Conservation (phyloP, 2,888 invertebrate species). For the Schizaphis graminum region DNA sequence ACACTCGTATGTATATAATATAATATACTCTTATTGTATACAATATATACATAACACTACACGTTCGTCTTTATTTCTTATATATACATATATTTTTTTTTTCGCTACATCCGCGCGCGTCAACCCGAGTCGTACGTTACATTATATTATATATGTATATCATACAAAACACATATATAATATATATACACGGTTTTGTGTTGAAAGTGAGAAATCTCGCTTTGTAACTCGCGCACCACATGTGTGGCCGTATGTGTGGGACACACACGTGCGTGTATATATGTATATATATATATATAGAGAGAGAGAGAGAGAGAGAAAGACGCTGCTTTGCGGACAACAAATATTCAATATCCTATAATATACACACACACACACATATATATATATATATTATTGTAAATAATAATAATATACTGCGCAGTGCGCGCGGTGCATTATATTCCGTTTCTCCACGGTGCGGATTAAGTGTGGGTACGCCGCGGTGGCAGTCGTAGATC, state of each 20-base stretch:
- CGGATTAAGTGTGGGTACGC: background rate
- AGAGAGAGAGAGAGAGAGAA: background rate
- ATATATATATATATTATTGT: background rate
- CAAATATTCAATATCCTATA: background rate
- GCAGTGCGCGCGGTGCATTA: background rate
- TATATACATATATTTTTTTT: background rate
- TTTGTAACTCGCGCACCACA: background rate
- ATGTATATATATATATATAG: background rate
- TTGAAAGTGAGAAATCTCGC: background rate
- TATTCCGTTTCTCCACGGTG: background rate
- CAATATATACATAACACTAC: background rate
- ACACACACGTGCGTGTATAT: background rate
- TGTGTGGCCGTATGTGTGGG: background rate
- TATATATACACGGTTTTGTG: background rate
- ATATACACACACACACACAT: background rate
- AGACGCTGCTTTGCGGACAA: background rate
- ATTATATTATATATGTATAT: background rate
- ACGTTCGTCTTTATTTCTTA: background rate
- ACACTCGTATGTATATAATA: background rate
- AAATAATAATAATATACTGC: conserved; percentile 1
- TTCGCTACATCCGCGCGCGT: background rate
- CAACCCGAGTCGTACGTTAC: background rate
- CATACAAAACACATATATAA: background rate
- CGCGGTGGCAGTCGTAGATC: conserved; percentile 8
- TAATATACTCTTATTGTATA: background rate